Evolutionary conservation across 2,888 invertebrate species (phyloP).

Genomic region (Sericinus montela): DNA sequence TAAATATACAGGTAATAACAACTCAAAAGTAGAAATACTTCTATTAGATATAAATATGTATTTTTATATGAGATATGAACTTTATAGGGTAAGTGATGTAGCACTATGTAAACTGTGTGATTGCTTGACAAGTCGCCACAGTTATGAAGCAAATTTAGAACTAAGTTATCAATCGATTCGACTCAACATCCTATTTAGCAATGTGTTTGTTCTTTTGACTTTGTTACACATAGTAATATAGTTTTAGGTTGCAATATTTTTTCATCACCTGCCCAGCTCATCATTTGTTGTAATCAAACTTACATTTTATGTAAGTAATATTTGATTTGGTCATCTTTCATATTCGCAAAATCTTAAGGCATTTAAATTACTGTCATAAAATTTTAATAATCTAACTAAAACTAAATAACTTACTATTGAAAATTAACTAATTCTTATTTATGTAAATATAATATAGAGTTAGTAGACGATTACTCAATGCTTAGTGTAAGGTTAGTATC

Average conservation of each 20-base stretch:
- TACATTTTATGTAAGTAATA: too few species aligned
- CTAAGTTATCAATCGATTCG: too few species aligned
- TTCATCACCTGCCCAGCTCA: constrained; percentile 18
- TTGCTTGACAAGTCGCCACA: too few species aligned
- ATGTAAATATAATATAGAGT: constrained; percentile 8
- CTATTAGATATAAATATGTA: constrained; percentile 7
- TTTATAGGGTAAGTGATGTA: constrained; percentile 10
- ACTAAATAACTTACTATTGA: too few species aligned
- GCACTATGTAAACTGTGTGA: constrained; percentile 4
- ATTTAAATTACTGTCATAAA: not conserved
- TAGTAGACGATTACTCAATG: constrained; percentile 8
- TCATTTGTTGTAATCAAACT: not conserved
- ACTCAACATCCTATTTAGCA: not conserved
- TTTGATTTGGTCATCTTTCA: not conserved
- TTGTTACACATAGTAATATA: not conserved
- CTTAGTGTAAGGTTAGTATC: constrained; percentile 9
- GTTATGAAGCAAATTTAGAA: too few species aligned
- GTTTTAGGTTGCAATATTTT: constrained; percentile 10
- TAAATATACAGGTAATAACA: not conserved
- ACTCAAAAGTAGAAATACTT: constrained; percentile 3
- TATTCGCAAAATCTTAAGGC: not conserved
- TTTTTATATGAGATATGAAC: constrained; percentile 9
- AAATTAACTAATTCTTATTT: not conserved
- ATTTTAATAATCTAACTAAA: not conserved
- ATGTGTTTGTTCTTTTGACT: not conserved